Conservation (phyloP, 2,888 invertebrate species). For the Parascotia fuliginaria region DNA sequence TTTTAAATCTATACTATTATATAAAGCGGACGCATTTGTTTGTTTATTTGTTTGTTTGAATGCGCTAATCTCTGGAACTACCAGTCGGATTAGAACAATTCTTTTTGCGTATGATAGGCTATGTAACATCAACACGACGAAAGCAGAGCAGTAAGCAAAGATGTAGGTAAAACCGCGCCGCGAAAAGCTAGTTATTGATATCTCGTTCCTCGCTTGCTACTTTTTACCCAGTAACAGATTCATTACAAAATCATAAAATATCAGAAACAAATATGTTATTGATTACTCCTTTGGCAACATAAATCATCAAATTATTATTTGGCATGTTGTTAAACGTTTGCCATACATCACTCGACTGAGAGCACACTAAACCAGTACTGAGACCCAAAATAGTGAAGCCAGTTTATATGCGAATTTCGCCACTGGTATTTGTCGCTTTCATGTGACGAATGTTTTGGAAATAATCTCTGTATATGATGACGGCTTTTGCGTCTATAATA, state of each 20-base stretch:
- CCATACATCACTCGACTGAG: constrained; percentile 53
- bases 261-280: not conserved
- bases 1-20: too few species aligned
- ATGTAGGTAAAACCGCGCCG: too few species aligned
- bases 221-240: not conserved
- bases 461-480: constrained; percentile 13
- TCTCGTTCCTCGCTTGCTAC: too few species aligned
- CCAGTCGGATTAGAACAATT: too few species aligned
- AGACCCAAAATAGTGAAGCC: constrained; percentile 43
- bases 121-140: too few species aligned
- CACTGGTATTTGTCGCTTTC: constrained; percentile 44
- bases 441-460: constrained; percentile 30
- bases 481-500: constrained; percentile 15
- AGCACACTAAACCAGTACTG: constrained; percentile 36
- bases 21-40: too few species aligned
- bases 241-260: not conserved
- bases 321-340: constrained; percentile 44
- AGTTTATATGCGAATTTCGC: constrained; percentile 46
- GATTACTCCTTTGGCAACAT: not conserved
- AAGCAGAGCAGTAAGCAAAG: too few species aligned
- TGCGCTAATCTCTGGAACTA: too few species aligned
- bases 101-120: too few species aligned
- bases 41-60: too few species aligned
- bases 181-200: too few species aligned
- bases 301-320: constrained; percentile 44